Conservation (phyloP, 2,888 invertebrate genomes). For the Lasioglossum lativentre region DNA sequence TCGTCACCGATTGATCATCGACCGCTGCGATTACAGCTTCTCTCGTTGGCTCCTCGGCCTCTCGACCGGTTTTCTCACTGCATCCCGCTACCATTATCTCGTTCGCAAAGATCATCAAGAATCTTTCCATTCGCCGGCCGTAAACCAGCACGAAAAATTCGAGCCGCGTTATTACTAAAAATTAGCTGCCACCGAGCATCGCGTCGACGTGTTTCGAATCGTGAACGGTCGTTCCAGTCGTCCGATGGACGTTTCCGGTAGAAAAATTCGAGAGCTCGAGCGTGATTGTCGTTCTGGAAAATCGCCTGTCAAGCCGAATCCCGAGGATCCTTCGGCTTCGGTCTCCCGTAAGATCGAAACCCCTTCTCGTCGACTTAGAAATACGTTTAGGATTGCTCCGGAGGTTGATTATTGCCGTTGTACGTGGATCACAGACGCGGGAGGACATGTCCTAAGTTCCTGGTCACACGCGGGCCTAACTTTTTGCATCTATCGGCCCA, state of each 20-base stretch:
- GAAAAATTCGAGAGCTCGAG: slow-evolving; percentile 40
- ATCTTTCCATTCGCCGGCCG: neutral
- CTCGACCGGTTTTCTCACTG: neutral
- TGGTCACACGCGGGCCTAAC: neutral
- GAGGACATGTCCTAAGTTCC: neutral
- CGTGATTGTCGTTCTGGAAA: slow-evolving; percentile 33
- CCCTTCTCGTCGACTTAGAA: neutral
- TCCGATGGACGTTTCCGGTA: slow-evolving; percentile 69
- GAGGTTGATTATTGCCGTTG: neutral
- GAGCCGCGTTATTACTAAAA: neutral
- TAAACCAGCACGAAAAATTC: neutral
- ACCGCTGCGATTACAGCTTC: neutral
- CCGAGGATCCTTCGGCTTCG: neutral
- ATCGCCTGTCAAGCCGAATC: neutral
- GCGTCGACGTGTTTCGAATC: neutral
- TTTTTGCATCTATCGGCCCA: slow-evolving; percentile 5
- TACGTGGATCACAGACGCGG: neutral
- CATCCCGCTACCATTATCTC: neutral
- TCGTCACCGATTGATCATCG: neutral
- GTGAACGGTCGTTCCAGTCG: slow-evolving; percentile 18
- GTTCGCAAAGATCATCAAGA: neutral
- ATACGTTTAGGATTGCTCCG: neutral
- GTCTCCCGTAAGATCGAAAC: slow-evolving; percentile 12
- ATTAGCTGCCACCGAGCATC: neutral
- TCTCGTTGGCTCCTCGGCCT: neutral